These are phyloP conservation scores for Lithophane semibrunnea DNA, from an alignment of 2,888 invertebrate genomes.

Conservation along the genomic window DNA sequence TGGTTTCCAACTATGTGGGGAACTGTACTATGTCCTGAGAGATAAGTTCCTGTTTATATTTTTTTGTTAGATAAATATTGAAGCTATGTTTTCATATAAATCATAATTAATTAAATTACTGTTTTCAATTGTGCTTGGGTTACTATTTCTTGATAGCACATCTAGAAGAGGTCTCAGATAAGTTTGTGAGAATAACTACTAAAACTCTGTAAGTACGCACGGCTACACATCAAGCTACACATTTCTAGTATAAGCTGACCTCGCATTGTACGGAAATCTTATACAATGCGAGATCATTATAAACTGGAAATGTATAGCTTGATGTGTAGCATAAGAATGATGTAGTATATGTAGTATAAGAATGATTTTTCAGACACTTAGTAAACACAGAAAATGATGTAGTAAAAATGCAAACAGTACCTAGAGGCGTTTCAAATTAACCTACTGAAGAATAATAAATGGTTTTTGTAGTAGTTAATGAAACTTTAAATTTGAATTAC, in stretches of 20 bases:
- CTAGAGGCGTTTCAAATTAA: constrained; percentile 9
- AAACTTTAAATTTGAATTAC: constrained; percentile 18
- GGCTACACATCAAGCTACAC: too few species aligned
- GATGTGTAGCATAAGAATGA: too few species aligned
- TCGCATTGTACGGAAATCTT: too few species aligned
- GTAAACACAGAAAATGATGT: not conserved
- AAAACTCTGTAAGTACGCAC: not conserved
- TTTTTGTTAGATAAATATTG: not conserved
- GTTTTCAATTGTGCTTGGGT: not conserved
- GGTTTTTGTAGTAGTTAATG: not conserved
- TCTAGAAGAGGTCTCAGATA: not conserved
- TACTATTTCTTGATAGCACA: not conserved
- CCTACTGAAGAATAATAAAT: constrained; percentile 11
- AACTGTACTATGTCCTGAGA: constrained; percentile 32
- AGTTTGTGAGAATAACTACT: not conserved
- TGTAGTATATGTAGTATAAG: too few species aligned
- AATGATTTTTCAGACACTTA: not conserved
- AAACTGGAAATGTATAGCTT: too few species aligned
- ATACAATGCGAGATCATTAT: too few species aligned
- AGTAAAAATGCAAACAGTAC: constrained; percentile 1
- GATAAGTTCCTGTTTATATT: constrained; percentile 37
- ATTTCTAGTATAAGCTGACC: too few species aligned
- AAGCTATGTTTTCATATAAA: not conserved
- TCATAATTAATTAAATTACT: not conserved
- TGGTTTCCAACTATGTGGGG: constrained; percentile 36